Percentiles rank a stretch among this genome's conserved stretches.
Conservation (phyloP, 2,888 invertebrate species). For the Choreutis nemorana region DNA sequence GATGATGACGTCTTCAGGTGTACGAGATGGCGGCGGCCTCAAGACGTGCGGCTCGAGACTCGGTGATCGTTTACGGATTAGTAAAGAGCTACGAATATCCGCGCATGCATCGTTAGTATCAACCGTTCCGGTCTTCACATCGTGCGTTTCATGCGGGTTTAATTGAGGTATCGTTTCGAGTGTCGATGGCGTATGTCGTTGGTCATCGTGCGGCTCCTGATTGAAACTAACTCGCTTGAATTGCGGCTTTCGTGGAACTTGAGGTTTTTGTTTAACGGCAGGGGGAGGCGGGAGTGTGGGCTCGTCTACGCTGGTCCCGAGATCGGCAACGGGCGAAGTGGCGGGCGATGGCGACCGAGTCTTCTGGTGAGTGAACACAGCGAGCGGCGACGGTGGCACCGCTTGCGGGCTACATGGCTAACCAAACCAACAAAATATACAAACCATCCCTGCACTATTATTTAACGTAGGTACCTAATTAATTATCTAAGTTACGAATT, state of each 20-base stretch:
- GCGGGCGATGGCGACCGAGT: slow-evolving; percentile 25
- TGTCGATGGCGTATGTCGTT: slow-evolving; percentile 22
- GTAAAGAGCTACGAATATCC: slow-evolving; percentile 38
- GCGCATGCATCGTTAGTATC: slow-evolving; percentile 60
- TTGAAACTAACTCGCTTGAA: slow-evolving; percentile 63
- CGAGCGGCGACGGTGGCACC: slow-evolving; percentile 44
- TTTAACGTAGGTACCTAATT: slow-evolving; percentile 25
- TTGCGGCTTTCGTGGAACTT: slow-evolving; percentile 57
- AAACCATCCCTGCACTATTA: slow-evolving; percentile 16
- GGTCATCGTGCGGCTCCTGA: slow-evolving; percentile 32
- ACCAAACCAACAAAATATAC: slow-evolving; percentile 45
- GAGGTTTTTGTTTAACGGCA: slow-evolving; percentile 45
- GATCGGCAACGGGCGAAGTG: slow-evolving; percentile 14
- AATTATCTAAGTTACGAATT: too few species aligned
- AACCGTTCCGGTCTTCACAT: slow-evolving; percentile 25
- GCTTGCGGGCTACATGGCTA: slow-evolving; percentile 50
- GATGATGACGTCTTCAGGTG: slow-evolving; percentile 56
- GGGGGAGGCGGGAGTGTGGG: slow-evolving; percentile 38
- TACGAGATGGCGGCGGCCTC: too few species aligned
- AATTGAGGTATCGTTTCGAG: slow-evolving; percentile 20
- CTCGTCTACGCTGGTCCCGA: slow-evolving; percentile 28
- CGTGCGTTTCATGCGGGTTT: slow-evolving; percentile 34
- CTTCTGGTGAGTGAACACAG: slow-evolving; percentile 43
- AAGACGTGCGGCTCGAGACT: slow-evolving; percentile 32
- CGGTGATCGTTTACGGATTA: slow-evolving; percentile 42